Evolutionary conservation across 30 jellyfish, hydroid and myxozoan genomes (phyloP).

Genomic region (Clytia hemisphaerica): DNA sequence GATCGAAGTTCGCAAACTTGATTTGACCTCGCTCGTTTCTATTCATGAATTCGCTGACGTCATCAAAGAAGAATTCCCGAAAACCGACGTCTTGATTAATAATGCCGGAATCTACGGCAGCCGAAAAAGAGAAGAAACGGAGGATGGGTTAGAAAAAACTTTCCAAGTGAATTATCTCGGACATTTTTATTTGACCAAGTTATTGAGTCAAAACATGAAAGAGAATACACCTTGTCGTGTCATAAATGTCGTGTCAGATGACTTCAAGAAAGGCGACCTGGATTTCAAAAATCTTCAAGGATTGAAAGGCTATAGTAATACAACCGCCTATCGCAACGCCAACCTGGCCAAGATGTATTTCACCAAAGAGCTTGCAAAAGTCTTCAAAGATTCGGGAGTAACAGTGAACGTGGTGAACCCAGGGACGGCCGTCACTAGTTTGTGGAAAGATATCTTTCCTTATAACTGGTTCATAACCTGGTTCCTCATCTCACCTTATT

Average conservation of each 20-base stretch:
- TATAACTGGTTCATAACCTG: slow-evolving; percentile 20
- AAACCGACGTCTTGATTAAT: slow-evolving; percentile 6
- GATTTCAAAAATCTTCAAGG: slow-evolving; percentile 19
- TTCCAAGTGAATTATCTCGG: slow-evolving; percentile 35
- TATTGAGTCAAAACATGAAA: slow-evolving; percentile 8
- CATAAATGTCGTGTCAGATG: slow-evolving; percentile 33
- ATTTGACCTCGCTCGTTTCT: slow-evolving; percentile 26
- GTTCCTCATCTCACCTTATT: background rate
- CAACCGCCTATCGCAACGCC: slow-evolving; percentile 3
- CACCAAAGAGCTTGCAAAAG: slow-evolving; percentile 1
- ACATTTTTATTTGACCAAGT: slow-evolving; percentile 25
- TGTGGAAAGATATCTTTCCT: slow-evolving; percentile 28
- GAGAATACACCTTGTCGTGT: background rate
- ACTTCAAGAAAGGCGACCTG: slow-evolving; percentile 9
- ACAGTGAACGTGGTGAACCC: slow-evolving; percentile 39
- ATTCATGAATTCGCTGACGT: slow-evolving; percentile 26
- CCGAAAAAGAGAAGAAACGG: slow-evolving; percentile 10
- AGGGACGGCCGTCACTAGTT: slow-evolving; percentile 3
- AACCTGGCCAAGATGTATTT: slow-evolving; percentile 25
- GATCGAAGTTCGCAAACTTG: slow-evolving; percentile 29
- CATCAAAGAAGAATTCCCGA: background rate
- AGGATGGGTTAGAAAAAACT: slow-evolving; percentile 12
- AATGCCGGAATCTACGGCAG: slow-evolving; percentile 25
- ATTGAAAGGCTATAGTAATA: background rate
- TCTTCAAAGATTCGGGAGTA: background rate